phyloP scores from a whole-genome alignment of 2,113 vertebrate species.

The Osmerus eperlanus region DNA sequence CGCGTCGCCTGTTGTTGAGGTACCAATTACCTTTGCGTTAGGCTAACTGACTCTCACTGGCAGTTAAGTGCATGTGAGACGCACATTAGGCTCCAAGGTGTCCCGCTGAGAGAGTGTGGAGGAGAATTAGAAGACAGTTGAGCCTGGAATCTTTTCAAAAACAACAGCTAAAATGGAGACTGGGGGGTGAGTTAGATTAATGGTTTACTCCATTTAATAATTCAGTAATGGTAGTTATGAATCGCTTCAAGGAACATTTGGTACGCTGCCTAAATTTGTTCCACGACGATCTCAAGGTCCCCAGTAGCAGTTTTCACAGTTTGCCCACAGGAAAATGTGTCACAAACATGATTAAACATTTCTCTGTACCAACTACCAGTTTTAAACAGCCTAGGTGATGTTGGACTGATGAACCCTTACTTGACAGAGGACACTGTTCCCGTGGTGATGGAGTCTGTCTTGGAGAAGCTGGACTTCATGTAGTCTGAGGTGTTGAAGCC shows the following conservation, averaged over 20 bases:
- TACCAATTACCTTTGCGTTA: conserved; percentile 71
- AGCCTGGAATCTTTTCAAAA: conserved; percentile 40
- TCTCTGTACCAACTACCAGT: no score
- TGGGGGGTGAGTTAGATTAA: conserved; percentile 29
- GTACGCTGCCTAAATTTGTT: background rate
- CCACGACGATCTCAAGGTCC: background rate
- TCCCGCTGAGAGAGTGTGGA: conserved; percentile 48
- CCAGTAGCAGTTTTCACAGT: no score
- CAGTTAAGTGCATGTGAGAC: conserved; percentile 65
- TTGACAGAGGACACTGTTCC: conserved; percentile 98
- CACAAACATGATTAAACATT: no score
- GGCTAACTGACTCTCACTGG: conserved; percentile 65
- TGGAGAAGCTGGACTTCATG: conserved; percentile 97
- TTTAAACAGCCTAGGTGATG: no score
- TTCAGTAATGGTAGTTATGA: conserved; percentile 8
- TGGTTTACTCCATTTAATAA: conserved; percentile 20
- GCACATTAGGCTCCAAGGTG: conserved; percentile 54
- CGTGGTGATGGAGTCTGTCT: conserved; percentile 98
- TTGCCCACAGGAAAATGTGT: no score
- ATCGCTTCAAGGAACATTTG: background rate
- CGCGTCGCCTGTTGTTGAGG: conserved; percentile 60
- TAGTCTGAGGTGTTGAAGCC: conserved; percentile 89
- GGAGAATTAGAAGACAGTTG: conserved; percentile 32
- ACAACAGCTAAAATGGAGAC: conserved; percentile 43
- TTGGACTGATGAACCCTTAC: conserved; percentile 73